phyloP scores from a whole-genome alignment of 2,888 invertebrate species.

The Cosmorhoe ocellata region DNA sequence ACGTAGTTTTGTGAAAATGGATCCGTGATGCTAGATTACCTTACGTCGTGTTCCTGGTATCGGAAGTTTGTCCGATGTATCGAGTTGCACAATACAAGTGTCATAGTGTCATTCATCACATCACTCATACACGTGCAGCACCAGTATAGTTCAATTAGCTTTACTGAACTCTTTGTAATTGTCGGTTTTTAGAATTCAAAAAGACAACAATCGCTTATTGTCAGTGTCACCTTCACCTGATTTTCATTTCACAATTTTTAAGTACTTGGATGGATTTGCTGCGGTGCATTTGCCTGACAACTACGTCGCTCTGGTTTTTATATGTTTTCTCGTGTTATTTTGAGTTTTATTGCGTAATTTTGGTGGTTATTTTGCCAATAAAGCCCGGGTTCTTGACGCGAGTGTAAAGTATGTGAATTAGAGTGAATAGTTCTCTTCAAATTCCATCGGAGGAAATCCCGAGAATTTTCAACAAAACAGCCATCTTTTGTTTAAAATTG shows the following conservation, averaged over 20 bases:
- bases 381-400: no score
- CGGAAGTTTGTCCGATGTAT: conserved; percentile 39
- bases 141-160: conserved; percentile 15
- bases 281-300: no score
- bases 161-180: conserved; percentile 29
- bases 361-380: no score
- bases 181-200: conserved; percentile 30
- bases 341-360: no score
- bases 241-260: conserved; percentile 35
- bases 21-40: conserved; percentile 40
- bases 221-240: conserved; percentile 42
- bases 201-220: conserved; percentile 45
- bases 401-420: no score
- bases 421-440: no score
- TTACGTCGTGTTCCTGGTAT: conserved; percentile 51
- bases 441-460: no score
- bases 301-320: no score
- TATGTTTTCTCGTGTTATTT: no score
- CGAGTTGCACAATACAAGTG: conserved; percentile 44
- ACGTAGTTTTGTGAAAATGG: conserved; percentile 43
- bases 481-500: no score
- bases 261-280: no score
- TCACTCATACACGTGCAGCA: conserved; percentile 13
- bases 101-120: conserved; percentile 24
- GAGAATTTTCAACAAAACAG: no score